A percentile compares a stretch with the other conserved stretches of the same genome.
Evolutionary conservation across 2,113 vertebrate species (phyloP).

Genomic region (Psophia crepitans): DNA sequence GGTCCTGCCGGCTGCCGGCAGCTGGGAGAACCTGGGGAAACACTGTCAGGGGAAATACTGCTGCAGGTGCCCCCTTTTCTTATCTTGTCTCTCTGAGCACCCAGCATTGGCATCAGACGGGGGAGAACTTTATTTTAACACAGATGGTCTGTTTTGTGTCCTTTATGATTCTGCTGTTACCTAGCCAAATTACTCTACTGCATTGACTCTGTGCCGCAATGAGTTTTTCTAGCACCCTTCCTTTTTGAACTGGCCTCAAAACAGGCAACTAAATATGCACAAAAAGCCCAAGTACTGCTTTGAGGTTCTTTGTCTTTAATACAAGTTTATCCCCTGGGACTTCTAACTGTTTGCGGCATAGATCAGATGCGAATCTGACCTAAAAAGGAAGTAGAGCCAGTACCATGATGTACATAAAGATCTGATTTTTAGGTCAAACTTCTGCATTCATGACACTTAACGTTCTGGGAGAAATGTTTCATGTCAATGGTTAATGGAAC

Average conservation of each 20-base stretch:
- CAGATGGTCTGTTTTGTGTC: background rate
- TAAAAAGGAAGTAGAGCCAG: background rate
- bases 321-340: background rate
- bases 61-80: background rate
- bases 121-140: background rate
- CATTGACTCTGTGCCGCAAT: background rate
- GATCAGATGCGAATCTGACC: background rate
- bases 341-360: background rate
- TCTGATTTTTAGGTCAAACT: constrained; percentile 13
- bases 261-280: background rate
- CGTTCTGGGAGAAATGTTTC: background rate
- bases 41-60: background rate
- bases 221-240: background rate
- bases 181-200: background rate
- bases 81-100: background rate
- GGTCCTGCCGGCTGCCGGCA: background rate
- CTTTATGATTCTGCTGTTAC: background rate
- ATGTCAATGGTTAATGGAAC: background rate
- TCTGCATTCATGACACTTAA: background rate
- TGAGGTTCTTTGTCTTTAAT: background rate
- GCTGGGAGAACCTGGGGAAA: background rate
- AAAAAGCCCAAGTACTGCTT: background rate
- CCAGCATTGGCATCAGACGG: rapidly evolving
- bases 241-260: background rate
- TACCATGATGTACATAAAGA: background rate